phyloP scores from a whole-genome alignment of 1,140 invertebrate species.

The Meloidogyne hapla region DNA sequence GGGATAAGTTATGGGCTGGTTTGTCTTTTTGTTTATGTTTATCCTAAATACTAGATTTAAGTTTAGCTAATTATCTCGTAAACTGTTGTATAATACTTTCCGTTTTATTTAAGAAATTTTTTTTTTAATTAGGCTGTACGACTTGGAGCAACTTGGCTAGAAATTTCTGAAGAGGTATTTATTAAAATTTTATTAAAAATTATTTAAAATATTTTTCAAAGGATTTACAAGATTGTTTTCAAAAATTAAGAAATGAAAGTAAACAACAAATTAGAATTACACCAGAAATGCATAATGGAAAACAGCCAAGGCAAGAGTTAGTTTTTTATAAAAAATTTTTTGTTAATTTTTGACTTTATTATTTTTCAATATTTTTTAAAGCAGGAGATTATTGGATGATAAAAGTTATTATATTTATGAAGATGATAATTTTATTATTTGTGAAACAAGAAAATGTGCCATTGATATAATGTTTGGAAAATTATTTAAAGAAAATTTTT shows the following conservation, averaged over 20 bases:
- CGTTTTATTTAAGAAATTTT: neutral
- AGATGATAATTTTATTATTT: neutral
- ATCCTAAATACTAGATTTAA: no score
- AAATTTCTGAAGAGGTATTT: constrained; percentile 18
- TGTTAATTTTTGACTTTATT: neutral
- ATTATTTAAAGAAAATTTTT: neutral
- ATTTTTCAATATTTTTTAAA: constrained; percentile 1
- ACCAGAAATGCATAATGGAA: neutral
- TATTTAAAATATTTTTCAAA: neutral
- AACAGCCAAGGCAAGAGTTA: constrained; percentile 6
- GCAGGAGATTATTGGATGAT: constrained; percentile 11
- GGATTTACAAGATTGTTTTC: neutral
- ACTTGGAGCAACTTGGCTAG: constrained; percentile 8
- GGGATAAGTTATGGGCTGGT: no score
- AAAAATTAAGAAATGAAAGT: neutral
- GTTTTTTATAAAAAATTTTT: neutral
- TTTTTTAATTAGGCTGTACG: constrained; percentile 8
- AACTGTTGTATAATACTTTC: no score
- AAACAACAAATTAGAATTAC: constrained; percentile 1
- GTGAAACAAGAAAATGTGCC: constrained; percentile 4
- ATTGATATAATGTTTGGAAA: constrained; percentile 18
- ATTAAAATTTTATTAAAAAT: neutral
- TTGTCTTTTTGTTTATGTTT: no score
- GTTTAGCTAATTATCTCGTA: no score
- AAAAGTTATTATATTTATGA: neutral